Evolutionary conservation across 2,113 vertebrate genomes (phyloP), one percentile per base, ranked within the genome.

Genomic region (Vulpes lagopus): DNA sequence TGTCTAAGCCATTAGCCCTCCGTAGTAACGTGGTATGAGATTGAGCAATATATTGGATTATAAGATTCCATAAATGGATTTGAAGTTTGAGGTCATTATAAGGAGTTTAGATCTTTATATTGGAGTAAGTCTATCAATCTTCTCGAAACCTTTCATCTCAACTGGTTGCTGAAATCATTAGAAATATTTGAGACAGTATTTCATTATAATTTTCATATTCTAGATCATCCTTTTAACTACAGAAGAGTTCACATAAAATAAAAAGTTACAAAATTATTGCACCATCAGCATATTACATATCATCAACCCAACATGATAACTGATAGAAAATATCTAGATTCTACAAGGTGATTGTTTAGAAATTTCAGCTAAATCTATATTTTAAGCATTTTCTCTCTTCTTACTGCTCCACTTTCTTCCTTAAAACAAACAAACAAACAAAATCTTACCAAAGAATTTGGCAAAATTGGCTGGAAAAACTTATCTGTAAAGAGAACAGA

Each of bases 51-150:
- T 35, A 81, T 20, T 94, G 35, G n/a, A 92, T 76, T 95, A 55
- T 80, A 94, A 53, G 69, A 59, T 88, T 84, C 30, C 16, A 53
- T 84, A 84, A 95, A 55, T 95, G 20, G 23, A 59, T 90, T 71
- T 87, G 22, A 3, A 87, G 10, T 51, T 55, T n/a, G 23, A 96
- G 83, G 30, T 57, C 57, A 73, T 78, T 55, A 19, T 20, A 53
- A 59, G 32, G 7, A 25, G 8, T 43, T 62, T 51, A 73, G 49
- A 53, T 80, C 38, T 90, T 55, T 80, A 38, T 81, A 43, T 59
- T 19, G 23, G 14, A 57, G 5, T 71, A 87, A 87, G 1, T 43
- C 43, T 64, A 53, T 64, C 94, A 95, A 86, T 95, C 35, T 93
- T 30, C 30, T 43, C 20, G 69, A 92, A 89, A 80, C 0, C 2